Evolutionary conservation across 2,113 vertebrate species (phyloP).

Genomic region (Saccopteryx bilineata): DNA sequence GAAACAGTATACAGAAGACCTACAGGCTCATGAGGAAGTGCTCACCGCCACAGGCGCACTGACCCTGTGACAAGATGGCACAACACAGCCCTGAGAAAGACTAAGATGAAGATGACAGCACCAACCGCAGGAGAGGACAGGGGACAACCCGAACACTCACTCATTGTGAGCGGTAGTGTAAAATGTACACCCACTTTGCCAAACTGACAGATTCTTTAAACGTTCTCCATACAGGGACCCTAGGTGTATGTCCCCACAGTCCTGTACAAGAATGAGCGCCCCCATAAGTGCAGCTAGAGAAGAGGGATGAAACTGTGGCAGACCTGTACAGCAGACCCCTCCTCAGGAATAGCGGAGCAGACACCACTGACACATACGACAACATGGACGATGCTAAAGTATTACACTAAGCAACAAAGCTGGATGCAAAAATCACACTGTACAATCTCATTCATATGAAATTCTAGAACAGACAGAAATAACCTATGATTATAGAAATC

Average conservation of each 20-base stretch:
- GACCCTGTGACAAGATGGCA: neutral
- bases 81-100: no score
- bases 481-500: neutral
- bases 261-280: neutral
- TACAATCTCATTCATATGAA: neutral
- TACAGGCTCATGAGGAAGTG: neutral
- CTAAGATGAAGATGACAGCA: no score
- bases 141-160: neutral
- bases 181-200: fast-evolving
- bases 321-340: fast-evolving
- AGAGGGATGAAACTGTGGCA: fast-evolving
- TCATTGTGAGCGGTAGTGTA: fast-evolving
- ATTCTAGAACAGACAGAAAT: neutral
- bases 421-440: neutral
- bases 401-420: neutral
- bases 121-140: fast-evolving
- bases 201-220: neutral
- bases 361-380: fast-evolving
- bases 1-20: neutral
- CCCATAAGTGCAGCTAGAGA: neutral
- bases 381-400: neutral
- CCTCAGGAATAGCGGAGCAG: fast-evolving
- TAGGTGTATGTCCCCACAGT: neutral
- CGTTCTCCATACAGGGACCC: no score
- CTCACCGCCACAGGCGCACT: fast-evolving